Conservation (phyloP, 2,113 vertebrate species). For the Vombatus ursinus region DNA sequence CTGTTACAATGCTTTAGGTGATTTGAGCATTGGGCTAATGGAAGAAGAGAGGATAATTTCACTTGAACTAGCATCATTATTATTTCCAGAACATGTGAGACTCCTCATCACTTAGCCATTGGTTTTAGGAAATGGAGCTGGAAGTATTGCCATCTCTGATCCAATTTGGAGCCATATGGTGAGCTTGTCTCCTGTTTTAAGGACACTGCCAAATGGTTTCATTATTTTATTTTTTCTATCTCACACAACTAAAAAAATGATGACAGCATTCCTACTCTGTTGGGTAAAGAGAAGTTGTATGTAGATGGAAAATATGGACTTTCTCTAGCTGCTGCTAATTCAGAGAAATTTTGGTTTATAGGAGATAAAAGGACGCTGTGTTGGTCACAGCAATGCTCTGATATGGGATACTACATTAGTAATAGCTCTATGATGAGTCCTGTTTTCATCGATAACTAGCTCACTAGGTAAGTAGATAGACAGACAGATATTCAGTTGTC, state of each 20-base stretch:
- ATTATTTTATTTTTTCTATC: not conserved
- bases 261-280: not conserved
- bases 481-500: constrained; percentile 28
- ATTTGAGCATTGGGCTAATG: not conserved
- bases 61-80: not conserved
- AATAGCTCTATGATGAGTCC: not conserved
- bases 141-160: constrained; percentile 10
- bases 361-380: not conserved
- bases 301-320: not conserved
- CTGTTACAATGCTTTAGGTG: constrained; percentile 22
- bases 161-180: not conserved
- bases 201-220: not conserved
- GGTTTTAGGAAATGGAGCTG: not conserved
- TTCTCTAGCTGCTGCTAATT: constrained; percentile 24
- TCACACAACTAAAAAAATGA: constrained; percentile 9
- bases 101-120: constrained; percentile 1
- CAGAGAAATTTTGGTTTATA: not conserved
- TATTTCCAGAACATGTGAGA: not conserved
- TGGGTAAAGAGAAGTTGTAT: not conserved
- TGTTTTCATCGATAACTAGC: not conserved
- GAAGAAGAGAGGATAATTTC: not conserved
- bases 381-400: not conserved
- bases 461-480: not conserved
- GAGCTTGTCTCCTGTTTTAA: not conserved
- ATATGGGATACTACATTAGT: not conserved